Evolutionary conservation across 35 echinoderm and acorn worm genomes (phyloP).

Genomic region (Apostichopus japonicus): DNA sequence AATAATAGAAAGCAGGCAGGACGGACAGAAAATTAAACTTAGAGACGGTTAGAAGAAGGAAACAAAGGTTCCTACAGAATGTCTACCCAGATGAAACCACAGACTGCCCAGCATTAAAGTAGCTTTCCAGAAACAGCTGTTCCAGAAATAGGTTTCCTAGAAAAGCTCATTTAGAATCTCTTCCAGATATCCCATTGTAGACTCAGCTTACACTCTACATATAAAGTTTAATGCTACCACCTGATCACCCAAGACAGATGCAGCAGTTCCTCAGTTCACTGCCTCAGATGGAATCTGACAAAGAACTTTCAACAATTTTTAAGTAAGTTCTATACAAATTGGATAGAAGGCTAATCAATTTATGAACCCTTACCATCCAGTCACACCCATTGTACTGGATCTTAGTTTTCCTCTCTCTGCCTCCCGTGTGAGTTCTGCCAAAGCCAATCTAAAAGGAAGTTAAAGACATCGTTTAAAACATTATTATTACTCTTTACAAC

Average conservation of each 20-base stretch:
- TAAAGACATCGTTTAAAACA: not conserved
- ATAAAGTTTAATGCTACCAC: not conserved
- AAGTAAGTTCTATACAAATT: not conserved
- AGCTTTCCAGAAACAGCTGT: too few species aligned
- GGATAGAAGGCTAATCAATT: not conserved
- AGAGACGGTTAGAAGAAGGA: too few species aligned
- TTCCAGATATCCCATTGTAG: too few species aligned
- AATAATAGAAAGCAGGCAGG: too few species aligned
- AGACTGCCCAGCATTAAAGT: too few species aligned
- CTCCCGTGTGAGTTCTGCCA: constrained; percentile 21
- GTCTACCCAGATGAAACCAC: too few species aligned
- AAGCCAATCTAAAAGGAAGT: constrained; percentile 17
- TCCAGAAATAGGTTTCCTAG: too few species aligned
- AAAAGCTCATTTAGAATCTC: too few species aligned
- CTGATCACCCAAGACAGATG: too few species aligned
- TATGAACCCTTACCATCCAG: constrained; percentile 1
- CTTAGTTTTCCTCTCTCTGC: constrained; percentile 21
- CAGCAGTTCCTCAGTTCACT: not conserved
- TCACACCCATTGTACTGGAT: constrained; percentile 18
- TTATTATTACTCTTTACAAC: not conserved
- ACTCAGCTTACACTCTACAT: not conserved
- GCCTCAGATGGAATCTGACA: not conserved
- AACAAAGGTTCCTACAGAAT: too few species aligned
- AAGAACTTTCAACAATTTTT: not conserved
- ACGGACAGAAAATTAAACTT: too few species aligned